Conservation (phyloP, 2,888 invertebrate genomes). For the Harpalus rufipes region DNA sequence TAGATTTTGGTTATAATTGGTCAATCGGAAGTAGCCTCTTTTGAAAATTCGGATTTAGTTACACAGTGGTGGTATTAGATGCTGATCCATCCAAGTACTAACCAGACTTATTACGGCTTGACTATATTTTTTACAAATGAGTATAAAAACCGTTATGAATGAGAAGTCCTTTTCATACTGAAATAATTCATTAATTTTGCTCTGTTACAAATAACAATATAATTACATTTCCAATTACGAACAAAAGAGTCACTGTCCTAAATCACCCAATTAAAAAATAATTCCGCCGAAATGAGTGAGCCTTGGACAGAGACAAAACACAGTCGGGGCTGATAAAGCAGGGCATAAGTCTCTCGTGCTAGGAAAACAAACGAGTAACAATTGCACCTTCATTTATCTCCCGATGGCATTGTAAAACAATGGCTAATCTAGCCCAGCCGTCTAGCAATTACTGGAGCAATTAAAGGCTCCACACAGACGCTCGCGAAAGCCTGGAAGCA, state of each 20-base stretch:
- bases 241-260: slow-evolving; percentile 37
- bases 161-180: slow-evolving; percentile 5
- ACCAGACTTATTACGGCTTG: not conserved
- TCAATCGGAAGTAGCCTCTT: too few species aligned
- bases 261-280: slow-evolving; percentile 52
- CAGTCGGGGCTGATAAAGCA: slow-evolving; percentile 71
- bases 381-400: slow-evolving; percentile 76
- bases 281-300: slow-evolving; percentile 12
- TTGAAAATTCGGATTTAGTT: too few species aligned
- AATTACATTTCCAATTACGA: slow-evolving; percentile 16
- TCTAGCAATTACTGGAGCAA: slow-evolving; percentile 77
- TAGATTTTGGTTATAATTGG: too few species aligned
- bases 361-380: slow-evolving; percentile 76
- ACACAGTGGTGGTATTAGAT: too few species aligned
- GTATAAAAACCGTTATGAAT: not conserved
- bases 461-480: slow-evolving; percentile 69
- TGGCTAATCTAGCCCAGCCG: slow-evolving; percentile 76
- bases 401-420: slow-evolving; percentile 76
- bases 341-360: slow-evolving; percentile 75
- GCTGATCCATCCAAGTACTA: too few species aligned
- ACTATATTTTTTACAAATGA: not conserved
- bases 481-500: not conserved
- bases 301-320: slow-evolving; percentile 25
- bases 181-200: slow-evolving; percentile 9
- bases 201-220: slow-evolving; percentile 27